Evolutionary conservation across 2,113 vertebrate genomes (phyloP), one percentile per base, ranked within the genome.

Genomic region (Cranoglanis bouderius): DNA sequence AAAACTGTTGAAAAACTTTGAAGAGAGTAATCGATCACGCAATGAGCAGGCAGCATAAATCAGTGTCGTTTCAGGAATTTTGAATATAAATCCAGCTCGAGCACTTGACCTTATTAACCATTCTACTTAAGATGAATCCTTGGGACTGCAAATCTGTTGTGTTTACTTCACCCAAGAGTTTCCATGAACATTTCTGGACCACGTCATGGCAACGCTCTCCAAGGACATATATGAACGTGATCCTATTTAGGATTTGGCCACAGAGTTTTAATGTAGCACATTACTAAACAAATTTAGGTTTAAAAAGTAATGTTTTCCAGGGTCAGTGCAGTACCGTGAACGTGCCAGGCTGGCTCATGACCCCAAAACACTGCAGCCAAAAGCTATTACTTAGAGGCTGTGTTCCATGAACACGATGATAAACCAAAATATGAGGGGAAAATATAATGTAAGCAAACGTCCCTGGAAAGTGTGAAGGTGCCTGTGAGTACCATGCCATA

Each of bases 291-390:
- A 85, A 84, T 89, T 88, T 89, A 84, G 40, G 89, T 78, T 35
- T 6, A 84, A 75, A 75, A 86, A 83, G 61, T 87, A 80, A 89
- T 61, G 75, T 85, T 91, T 90, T 89, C 84, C 91, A 90, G 85
- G 89, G 85, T 87, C 82, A 89, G 63, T 46, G 86, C 38, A 53
- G 72, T 16, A 46, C 40, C 4, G 6, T 32, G 49, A 80, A 35
- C 19, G 59, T 85, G 85, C 85, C 87, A 90, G 70, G 46, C 14
- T 87, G 57, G 53, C 72, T 87, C 78, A 49, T 85, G 77, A 89
- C 85, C 55, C 65, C 82, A 32, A 72, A 77, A 57, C 12, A 65
- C 19, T 46, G 46, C 81, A 86, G 87, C 70, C 75, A 89, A 84
- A 63, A 24, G 72, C 72, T 53, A 84, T 78, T 84, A 46, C 55